A percentile compares a stretch with the other conserved stretches of the same genome.
These are phyloP conservation scores for Labeo calbasu DNA, from an alignment of 2,797 vertebrate genomes.

Conservation along the genomic window DNA sequence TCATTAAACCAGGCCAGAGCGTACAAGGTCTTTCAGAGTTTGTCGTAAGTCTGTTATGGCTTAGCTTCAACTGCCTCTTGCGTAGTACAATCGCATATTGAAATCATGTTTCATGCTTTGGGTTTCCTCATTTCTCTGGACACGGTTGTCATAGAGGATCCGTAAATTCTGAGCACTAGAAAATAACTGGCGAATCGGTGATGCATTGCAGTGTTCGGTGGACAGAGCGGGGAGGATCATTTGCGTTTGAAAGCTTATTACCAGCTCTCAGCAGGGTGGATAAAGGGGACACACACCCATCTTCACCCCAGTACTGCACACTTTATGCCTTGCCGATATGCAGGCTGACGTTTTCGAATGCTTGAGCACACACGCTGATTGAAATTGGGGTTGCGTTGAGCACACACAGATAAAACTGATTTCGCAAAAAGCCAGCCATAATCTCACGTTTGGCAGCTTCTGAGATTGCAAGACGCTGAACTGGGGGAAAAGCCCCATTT, in stretches of 20 bases:
- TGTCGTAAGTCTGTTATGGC: conserved; percentile 34
- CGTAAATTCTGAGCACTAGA: conserved; percentile 24
- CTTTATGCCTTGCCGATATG: conserved; percentile 31
- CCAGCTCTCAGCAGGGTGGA: conserved; percentile 46
- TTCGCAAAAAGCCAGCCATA: conserved; percentile 59
- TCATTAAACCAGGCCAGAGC: conserved; percentile 1
- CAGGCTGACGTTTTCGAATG: conserved; percentile 55
- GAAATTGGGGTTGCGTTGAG: conserved; percentile 62
- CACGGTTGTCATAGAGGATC: conserved; percentile 41
- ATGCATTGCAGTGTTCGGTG: conserved; percentile 32
- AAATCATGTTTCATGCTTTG: conserved; percentile 46
- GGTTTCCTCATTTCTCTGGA: conserved; percentile 43
- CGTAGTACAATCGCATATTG: conserved; percentile 42
- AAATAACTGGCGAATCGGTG: conserved; percentile 34
- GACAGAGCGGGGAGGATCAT: conserved; percentile 17
- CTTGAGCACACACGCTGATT: conserved; percentile 63
- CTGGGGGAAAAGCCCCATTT: conserved; percentile 49
- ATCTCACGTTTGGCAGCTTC: conserved; percentile 60
- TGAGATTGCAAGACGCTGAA: conserved; percentile 47
- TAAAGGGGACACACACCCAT: conserved; percentile 53
- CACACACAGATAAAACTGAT: conserved; percentile 65
- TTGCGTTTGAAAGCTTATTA: conserved; percentile 51
- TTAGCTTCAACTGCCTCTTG: conserved; percentile 11
- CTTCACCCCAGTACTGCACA: conserved; percentile 46
- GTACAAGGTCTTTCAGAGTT: conserved; percentile 25